Evolutionary conservation across 2,797 vertebrate genomes (phyloP), one percentile per base, ranked within the genome.

Genomic region (Pseudotriccus pelzelni): DNA sequence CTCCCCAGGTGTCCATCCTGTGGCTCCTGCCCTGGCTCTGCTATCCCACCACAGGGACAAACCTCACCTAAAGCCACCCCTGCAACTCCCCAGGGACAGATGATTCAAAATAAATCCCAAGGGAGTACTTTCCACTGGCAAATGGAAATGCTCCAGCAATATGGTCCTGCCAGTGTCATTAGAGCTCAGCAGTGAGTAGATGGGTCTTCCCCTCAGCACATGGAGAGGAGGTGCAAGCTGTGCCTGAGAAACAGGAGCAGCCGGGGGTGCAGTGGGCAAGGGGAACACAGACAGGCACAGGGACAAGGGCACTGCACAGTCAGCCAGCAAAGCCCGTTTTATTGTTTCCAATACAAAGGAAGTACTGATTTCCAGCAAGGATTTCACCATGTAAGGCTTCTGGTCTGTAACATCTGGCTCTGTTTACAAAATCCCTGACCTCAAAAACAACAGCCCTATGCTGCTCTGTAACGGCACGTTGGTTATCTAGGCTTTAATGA

Each of bases 401-500:
- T 63, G 34, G 34, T 93, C 47, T 76, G 60, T 63, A 93, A 90
- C 89, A 87, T 84, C 79, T 94, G 91, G 66, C 68, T 83, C 39
- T 43, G 43, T 75, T 84, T 84, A 85, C 72, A 92, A 94, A 93
- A 87, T 86, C 82, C 78, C 63, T 89, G 70, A 56, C 81, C 88
- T 83, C 87, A 85, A 87, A 89, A 95, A 58, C 76, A 86, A 73
- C 63, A 0, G 14, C 67, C 47, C 37, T 16, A 2, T 21, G 49
- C 64, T 67, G 56, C 15, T 87, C 91, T 53, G 37, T 70, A 82
- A 83, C 1, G 43, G 84, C 90, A 81, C 72, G 85, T 64, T 10
- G 73, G 87, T 94, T 89, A 91, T 84, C 78, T 69, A 53, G 79
- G 73, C 64, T 90, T 89, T 94, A 81, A 91, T 12, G 55, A 93